Conservation (phyloP, 2,113 vertebrate genomes). For the Pongo abelii region DNA sequence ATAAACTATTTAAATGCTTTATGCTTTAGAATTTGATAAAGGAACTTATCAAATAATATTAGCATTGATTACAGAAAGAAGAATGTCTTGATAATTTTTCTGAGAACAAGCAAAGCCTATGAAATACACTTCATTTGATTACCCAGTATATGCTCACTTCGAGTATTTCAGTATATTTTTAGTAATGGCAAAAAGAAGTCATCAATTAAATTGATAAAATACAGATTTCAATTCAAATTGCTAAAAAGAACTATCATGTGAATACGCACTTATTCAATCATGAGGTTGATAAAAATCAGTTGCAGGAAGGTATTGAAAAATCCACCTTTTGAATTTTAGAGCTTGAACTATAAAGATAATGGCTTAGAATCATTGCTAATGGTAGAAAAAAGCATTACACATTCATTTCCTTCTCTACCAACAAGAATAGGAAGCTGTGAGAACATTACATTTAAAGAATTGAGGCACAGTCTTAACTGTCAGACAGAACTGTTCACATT, state of each 20-base stretch:
- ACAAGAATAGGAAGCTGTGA: background rate
- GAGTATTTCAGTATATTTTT: background rate
- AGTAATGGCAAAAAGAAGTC: background rate
- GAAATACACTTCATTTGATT: background rate
- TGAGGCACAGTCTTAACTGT: background rate
- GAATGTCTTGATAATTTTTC: background rate
- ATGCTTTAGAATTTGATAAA: background rate
- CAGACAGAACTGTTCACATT: background rate
- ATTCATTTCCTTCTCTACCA: background rate
- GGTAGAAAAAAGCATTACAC: background rate
- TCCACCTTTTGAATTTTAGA: background rate
- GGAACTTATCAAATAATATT: background rate
- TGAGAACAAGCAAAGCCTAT: background rate
- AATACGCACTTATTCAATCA: background rate
- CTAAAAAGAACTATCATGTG: background rate
- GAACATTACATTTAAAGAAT: background rate
- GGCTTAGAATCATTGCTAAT: background rate
- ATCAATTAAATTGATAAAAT: background rate
- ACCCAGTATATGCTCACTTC: background rate
- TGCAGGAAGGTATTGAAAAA: background rate
- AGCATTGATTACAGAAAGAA: background rate
- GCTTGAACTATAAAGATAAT: background rate
- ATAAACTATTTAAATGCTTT: background rate
- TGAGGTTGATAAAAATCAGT: background rate
- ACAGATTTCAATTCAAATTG: background rate